Percentiles rank a stretch among this genome's conserved stretches.
These are phyloP conservation scores for Rhopalosiphum padi DNA, from an alignment of 1,140 invertebrate species.

Conservation along the genomic window DNA sequence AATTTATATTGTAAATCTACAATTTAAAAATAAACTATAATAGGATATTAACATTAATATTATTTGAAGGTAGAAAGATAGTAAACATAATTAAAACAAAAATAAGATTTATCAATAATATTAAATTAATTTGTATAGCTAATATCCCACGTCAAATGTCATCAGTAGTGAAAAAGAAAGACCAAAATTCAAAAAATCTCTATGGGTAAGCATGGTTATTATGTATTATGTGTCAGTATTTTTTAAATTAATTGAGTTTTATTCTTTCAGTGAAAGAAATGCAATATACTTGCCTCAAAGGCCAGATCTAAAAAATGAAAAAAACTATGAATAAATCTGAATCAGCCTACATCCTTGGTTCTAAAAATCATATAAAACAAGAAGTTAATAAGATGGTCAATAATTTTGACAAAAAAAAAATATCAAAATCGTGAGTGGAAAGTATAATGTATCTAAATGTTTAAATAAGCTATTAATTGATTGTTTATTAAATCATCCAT, in stretches of 20 bases:
- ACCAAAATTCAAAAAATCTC: neutral
- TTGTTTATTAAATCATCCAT: neutral
- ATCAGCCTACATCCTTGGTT: neutral
- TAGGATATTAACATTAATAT: neutral
- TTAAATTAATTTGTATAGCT: slow-evolving; percentile 28
- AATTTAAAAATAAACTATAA: neutral
- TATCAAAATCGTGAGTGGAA: slow-evolving; percentile 35
- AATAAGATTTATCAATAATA: neutral
- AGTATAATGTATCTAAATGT: neutral
- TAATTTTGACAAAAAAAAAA: neutral
- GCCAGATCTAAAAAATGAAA: neutral
- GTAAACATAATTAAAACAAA: neutral
- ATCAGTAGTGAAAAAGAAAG: slow-evolving; percentile 23
- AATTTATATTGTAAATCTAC: neutral
- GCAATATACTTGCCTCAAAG: neutral
- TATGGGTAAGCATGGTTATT: neutral
- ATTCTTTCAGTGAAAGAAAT: neutral
- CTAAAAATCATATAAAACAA: slow-evolving; percentile 42
- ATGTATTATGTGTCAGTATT: neutral
- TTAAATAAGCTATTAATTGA: slow-evolving; percentile 10
- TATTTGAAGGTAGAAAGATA: neutral
- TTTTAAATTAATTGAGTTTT: neutral
- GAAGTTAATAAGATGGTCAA: neutral
- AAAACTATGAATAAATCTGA: slow-evolving; percentile 39
- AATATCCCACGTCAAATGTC: neutral